A percentile compares a stretch with the other conserved stretches of the same genome.
Conservation (phyloP, 2,113 vertebrate species). For the Pangasianodon hypophthalmus region DNA sequence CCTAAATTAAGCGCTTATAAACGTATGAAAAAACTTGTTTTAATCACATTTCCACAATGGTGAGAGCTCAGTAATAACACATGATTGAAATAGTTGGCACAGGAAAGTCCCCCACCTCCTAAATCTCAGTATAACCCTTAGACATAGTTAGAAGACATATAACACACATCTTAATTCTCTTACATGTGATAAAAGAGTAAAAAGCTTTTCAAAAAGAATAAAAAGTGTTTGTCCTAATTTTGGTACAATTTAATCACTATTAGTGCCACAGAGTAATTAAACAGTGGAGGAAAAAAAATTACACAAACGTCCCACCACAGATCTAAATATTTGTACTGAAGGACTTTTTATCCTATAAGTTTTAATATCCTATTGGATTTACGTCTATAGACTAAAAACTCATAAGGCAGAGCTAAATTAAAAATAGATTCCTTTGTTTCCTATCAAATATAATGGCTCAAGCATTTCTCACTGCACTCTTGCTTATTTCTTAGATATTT, state of each 20-base stretch:
- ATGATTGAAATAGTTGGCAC: background rate
- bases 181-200: background rate
- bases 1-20: background rate
- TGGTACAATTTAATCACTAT: background rate
- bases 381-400: background rate
- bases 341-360: background rate
- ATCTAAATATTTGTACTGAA: background rate
- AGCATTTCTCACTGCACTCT: background rate
- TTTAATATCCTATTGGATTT: background rate
- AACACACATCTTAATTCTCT: background rate
- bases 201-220: background rate
- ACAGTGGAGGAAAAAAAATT: background rate
- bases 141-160: too few species aligned
- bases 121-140: background rate
- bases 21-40: background rate
- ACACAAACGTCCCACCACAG: background rate
- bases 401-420: background rate
- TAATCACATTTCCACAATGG: background rate
- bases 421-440: background rate
- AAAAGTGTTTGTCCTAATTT: background rate
- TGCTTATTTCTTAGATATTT: background rate
- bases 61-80: background rate
- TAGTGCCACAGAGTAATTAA: background rate
- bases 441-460: background rate
- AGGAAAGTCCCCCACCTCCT: background rate